A percentile compares a stretch with the other conserved stretches of the same genome.
These are phyloP conservation scores for Labrus mixtus DNA, from an alignment of 2,113 vertebrate species.

Conservation along the genomic window DNA sequence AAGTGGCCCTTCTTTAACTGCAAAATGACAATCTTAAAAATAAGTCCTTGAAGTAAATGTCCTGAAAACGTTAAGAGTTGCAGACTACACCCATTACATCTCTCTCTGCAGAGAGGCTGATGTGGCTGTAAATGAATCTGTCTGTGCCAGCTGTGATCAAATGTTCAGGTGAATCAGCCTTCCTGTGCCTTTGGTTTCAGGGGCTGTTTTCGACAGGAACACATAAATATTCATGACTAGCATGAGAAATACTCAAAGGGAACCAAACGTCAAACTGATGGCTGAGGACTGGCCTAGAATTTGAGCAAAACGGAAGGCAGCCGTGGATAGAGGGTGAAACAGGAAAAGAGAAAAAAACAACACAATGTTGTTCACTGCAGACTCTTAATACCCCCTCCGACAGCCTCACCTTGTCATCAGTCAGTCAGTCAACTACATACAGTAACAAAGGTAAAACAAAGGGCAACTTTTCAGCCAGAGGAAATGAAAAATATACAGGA, in stretches of 20 bases:
- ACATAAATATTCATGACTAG: constrained; percentile 72
- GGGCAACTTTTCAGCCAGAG: constrained; percentile 1
- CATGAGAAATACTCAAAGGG: constrained; percentile 60
- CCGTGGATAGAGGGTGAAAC: constrained; percentile 31
- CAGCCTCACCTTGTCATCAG: constrained; percentile 26
- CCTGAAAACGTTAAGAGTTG: constrained; percentile 7
- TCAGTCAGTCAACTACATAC: constrained; percentile 39
- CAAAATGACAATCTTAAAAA: too few relatives aligned
- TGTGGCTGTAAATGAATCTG: constrained; percentile 1
- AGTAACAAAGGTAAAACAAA: constrained; percentile 33
- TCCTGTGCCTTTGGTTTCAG: constrained; percentile 52
- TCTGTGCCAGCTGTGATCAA: constrained; percentile 53
- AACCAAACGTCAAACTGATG: constrained; percentile 41
- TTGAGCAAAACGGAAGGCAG: constrained; percentile 25
- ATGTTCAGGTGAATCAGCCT: constrained; percentile 60
- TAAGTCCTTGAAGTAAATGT: too few relatives aligned
- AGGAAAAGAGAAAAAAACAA: constrained; percentile 64
- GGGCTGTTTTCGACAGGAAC: constrained; percentile 62
- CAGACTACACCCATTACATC: not conserved
- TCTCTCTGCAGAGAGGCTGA: not conserved
- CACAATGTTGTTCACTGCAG: constrained; percentile 46
- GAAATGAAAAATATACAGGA: constrained; percentile 25
- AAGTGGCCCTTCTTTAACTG: too few relatives aligned
- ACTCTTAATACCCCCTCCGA: constrained; percentile 48
- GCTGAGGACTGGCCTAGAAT: constrained; percentile 23